Percentiles rank a stretch among this genome's conserved stretches.
Evolutionary conservation across 2,113 vertebrate species (phyloP).

Genomic region (Echinops telfairi): DNA sequence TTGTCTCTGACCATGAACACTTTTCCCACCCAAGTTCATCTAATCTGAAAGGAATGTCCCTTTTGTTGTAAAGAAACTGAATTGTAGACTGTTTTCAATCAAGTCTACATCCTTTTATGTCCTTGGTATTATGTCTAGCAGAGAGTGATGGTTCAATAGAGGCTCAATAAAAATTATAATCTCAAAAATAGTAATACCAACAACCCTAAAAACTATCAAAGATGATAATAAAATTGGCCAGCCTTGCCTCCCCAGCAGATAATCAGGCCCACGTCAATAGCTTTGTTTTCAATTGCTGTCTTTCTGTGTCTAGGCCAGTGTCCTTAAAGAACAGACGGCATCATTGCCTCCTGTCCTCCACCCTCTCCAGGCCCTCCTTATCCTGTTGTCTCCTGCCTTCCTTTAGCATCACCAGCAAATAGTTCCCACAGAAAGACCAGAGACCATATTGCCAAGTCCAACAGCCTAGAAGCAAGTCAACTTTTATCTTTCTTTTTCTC

Average conservation of each 20-base stretch:
- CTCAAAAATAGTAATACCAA: slow-evolving; percentile 67
- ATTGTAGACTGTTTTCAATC: slow-evolving; percentile 69
- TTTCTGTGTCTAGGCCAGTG: neutral
- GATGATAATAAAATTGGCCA: neutral
- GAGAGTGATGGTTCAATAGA: slow-evolving; percentile 50
- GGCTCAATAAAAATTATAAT: slow-evolving; percentile 64
- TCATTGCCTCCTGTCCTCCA: neutral
- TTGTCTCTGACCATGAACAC: slow-evolving; percentile 46
- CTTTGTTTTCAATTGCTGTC: neutral
- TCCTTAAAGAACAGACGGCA: rapidly evolving
- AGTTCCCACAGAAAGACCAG: neutral
- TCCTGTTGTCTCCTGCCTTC: rapidly evolving
- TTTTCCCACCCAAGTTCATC: slow-evolving; percentile 69
- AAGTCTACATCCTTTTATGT: slow-evolving; percentile 56
- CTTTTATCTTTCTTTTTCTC: neutral
- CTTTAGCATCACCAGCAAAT: no score
- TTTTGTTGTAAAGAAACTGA: slow-evolving; percentile 40
- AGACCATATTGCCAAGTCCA: rapidly evolving
- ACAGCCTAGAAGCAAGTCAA: no score
- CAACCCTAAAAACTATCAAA: slow-evolving; percentile 54
- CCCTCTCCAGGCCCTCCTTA: neutral
- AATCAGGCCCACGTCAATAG: neutral
- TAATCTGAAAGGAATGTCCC: slow-evolving; percentile 75
- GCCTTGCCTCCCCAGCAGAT: neutral
- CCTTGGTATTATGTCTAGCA: slow-evolving; percentile 64